Evolutionary conservation across 2,113 vertebrate species (phyloP), one percentile per base, ranked within the genome.

Genomic region (Dipodomys stephensi): DNA sequence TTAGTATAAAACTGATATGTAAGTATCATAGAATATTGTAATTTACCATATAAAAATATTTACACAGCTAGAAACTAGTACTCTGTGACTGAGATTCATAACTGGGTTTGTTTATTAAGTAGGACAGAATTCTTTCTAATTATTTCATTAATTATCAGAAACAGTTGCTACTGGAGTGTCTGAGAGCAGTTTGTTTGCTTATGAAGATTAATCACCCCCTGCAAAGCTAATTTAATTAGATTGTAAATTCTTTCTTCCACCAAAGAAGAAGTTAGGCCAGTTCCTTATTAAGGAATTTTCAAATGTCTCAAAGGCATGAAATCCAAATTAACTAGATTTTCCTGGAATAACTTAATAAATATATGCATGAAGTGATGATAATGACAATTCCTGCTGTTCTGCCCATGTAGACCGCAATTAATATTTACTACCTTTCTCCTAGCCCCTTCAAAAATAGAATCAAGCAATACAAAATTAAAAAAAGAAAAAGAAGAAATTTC

Each of bases 161-260:
- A 91, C 90, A 91, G 90, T 95, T 88, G 83, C 89, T 94, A 94
- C 91, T 94, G 81, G 84, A 97, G 95, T 97, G 89, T 94, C 94
- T 96, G 95, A 97, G 94, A 97, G 93, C 87, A 85, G 87, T 96
- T 96, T 97, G 94, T 96, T 96, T 96, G 94, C 95, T 94, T 95
- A 96, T 95, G 95, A 85, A 92, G 94, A 95, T 96, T 97, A 97
- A 97, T 96, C 93, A 97, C 96, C 96, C 96, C 96, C 96, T 94
- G 87, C 94, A 95, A 97, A 94, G 95, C 78, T 92, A 85, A 95
- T 92, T 95, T 96, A 97, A 96, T 96, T 97, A 96, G 91, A 96
- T 93, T 94, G 78, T 94, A 94, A 95, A 93, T 67, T 94, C 90
- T 88, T 80, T 92, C 62, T 92, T 88, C 77, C n/a, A 90, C 72